Conservation (phyloP, 2,888 invertebrate genomes). For the Xylota segnis region DNA sequence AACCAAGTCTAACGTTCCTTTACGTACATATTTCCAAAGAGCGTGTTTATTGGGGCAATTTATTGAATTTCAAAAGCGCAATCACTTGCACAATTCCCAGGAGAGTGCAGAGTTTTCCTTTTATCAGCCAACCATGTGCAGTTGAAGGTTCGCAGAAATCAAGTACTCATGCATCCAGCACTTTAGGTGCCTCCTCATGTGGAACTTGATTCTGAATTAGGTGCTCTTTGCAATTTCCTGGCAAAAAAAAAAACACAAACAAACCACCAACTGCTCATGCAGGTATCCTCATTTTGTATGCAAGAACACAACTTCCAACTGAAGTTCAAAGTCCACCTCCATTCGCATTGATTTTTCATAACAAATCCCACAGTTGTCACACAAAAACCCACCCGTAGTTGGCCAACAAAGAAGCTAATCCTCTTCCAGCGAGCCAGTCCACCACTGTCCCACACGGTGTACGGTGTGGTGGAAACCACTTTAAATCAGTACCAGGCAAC, state of each 20-base stretch:
- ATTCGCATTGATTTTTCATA: slow-evolving; percentile 9
- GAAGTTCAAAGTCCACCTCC: slow-evolving; percentile 7
- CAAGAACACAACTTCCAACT: slow-evolving; percentile 6
- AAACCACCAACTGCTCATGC: background rate
- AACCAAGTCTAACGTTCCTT: no score
- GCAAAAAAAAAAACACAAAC: background rate
- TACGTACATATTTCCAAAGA: no score
- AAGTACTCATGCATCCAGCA: slow-evolving; percentile 5
- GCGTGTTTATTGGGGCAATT: background rate
- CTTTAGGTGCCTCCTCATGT: slow-evolving; percentile 15
- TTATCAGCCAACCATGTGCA: background rate
- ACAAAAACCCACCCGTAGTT: background rate
- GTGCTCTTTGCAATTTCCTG: background rate
- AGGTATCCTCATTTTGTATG: background rate
- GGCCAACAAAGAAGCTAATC: slow-evolving; percentile 6
- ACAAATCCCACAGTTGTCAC: slow-evolving; percentile 3
- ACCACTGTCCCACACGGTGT: background rate
- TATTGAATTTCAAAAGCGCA: background rate
- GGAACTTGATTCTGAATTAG: slow-evolving; percentile 11
- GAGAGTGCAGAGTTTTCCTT: background rate
- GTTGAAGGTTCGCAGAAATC: background rate
- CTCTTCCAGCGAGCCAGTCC: background rate
- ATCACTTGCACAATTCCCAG: background rate
- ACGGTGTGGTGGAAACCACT: slow-evolving; percentile 15
- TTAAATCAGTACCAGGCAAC: background rate